These are phyloP conservation scores for Halocynthia aurantium DNA, from an alignment of 23 tunicate species.

Conservation along the genomic window DNA sequence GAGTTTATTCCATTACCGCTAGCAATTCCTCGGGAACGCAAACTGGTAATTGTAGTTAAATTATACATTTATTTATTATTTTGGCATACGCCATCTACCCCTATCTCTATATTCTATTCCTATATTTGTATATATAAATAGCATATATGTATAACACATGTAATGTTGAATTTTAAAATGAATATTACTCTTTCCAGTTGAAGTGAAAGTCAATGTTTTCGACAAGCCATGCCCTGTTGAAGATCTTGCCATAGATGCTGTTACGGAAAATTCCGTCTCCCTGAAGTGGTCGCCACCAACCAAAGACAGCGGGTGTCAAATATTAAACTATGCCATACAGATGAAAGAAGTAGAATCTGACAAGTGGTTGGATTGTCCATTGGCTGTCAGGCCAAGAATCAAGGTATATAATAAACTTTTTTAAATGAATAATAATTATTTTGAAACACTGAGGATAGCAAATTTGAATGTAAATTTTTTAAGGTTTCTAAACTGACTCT, in stretches of 20 bases:
- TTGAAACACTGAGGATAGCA: background rate
- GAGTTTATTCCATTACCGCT: constrained; percentile 59
- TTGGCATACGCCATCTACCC: too few relatives aligned
- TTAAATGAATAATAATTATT: background rate
- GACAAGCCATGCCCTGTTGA: constrained; percentile 70
- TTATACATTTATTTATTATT: too few relatives aligned
- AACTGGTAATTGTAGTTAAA: background rate
- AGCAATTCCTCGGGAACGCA: constrained; percentile 45
- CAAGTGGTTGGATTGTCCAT: constrained; percentile 70
- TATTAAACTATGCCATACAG: constrained; percentile 84
- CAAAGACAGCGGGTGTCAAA: constrained; percentile 79
- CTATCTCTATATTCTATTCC: too few relatives aligned
- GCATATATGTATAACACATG: too few relatives aligned
- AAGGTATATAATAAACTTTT: constrained; percentile 42
- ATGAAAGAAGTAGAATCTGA: constrained; percentile 77
- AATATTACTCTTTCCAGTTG: background rate
- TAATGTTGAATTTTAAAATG: too few relatives aligned
- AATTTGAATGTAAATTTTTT: background rate
- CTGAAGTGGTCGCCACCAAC: constrained; percentile 73
- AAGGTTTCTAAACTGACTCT: constrained; percentile 39
- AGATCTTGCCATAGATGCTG: constrained; percentile 39
- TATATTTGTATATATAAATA: too few relatives aligned
- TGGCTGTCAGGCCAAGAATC: constrained; percentile 75
- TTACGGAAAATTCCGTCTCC: constrained; percentile 76
- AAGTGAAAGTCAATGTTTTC: constrained; percentile 38